Evolutionary conservation across 2,113 vertebrate species (phyloP).

Genomic region (Gobius niger): DNA sequence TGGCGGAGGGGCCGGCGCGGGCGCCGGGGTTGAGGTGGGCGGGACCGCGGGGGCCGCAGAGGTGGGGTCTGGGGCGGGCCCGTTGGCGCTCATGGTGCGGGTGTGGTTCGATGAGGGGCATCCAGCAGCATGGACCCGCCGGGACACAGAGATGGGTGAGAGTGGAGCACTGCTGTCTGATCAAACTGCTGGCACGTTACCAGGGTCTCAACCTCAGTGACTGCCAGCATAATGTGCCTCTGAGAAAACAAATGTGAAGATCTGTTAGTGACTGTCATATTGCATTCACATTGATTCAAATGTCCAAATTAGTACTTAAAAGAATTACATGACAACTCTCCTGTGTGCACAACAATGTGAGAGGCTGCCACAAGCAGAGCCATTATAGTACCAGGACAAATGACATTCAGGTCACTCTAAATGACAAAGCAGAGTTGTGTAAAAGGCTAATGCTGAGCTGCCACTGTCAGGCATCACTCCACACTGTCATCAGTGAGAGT

Average conservation of each 20-base stretch:
- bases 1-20: conserved; percentile 53
- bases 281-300: background rate
- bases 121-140: conserved; percentile 97
- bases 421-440: conserved; percentile 24
- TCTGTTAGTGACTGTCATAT: background rate
- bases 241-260: conserved; percentile 60
- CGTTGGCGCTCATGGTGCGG: conserved; percentile 93
- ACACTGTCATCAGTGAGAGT: conserved; percentile 69
- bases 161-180: conserved; percentile 83
- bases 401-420: conserved; percentile 22
- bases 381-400: conserved; percentile 19
- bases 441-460: conserved; percentile 54
- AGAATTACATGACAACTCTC: background rate
- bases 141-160: conserved; percentile 86
- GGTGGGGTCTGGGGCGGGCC: conserved; percentile 75
- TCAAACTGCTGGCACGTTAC: conserved; percentile 90
- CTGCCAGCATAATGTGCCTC: conserved; percentile 98
- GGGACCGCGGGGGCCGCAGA: conserved; percentile 58
- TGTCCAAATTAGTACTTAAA: background rate
- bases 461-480: conserved; percentile 66
- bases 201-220: conserved; percentile 87
- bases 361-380: conserved; percentile 3
- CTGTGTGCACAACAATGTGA: background rate
- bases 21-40: conserved; percentile 50
- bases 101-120: conserved; percentile 87